These are phyloP conservation scores for Gastrophysa polygoni DNA, from an alignment of 2,888 invertebrate species.

Conservation along the genomic window DNA sequence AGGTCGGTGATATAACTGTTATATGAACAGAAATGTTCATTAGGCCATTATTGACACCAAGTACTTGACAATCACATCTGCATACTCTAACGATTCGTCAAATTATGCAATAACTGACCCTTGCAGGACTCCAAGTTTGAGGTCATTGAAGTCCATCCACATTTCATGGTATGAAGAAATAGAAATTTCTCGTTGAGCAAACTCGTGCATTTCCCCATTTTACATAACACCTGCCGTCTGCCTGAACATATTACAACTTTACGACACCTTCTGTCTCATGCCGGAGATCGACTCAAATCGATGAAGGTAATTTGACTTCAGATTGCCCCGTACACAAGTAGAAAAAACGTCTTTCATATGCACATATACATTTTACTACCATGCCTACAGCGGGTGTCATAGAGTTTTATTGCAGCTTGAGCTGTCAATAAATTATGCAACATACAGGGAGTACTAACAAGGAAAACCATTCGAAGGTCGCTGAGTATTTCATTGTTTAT, in stretches of 20 bases:
- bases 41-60: no score
- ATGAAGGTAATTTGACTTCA: neutral
- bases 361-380: slow-evolving; percentile 1
- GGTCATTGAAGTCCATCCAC: no score
- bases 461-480: slow-evolving; percentile 24
- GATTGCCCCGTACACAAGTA: neutral
- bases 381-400: slow-evolving; percentile 4
- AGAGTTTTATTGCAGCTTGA: slow-evolving; percentile 28
- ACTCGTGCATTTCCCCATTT: neutral
- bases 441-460: slow-evolving; percentile 24
- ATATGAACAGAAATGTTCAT: no score
- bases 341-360: neutral
- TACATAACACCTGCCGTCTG: neutral
- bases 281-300: neutral
- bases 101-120: no score
- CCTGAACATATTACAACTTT: neutral
- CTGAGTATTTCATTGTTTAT: slow-evolving; percentile 28
- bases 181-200: no score
- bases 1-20: no score
- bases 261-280: neutral
- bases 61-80: no score
- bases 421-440: slow-evolving; percentile 28
- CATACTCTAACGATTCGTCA: no score
- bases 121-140: no score
- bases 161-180: no score